phyloP scores from a whole-genome alignment of 1,140 invertebrate genomes.

The Zaprionus ghesquierei region DNA sequence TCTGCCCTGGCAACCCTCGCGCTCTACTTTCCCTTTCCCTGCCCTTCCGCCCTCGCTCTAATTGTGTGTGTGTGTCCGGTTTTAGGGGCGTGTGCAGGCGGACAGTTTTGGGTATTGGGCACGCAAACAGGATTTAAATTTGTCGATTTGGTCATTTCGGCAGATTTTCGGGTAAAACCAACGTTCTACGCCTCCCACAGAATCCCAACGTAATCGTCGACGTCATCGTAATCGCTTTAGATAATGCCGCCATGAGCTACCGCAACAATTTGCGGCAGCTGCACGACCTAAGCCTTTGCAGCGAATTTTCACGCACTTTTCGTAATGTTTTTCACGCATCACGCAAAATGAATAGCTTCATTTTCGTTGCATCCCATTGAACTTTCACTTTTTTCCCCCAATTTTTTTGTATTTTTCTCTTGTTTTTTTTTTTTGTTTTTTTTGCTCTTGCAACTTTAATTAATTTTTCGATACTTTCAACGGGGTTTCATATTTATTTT shows the following conservation, averaged over 20 bases:
- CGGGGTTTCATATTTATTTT: conserved; percentile 31
- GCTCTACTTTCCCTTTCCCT: not conserved
- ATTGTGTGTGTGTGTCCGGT: conserved; percentile 44
- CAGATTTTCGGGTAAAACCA: conserved; percentile 10
- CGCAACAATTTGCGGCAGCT: conserved; percentile 58
- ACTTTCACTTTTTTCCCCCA: conserved; percentile 62
- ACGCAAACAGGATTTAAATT: conserved; percentile 48
- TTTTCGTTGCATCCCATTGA: conserved; percentile 54
- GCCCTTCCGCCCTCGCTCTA: conserved; percentile 37
- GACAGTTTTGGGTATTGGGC: conserved; percentile 21
- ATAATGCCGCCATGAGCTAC: conserved; percentile 45
- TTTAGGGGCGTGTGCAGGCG: conserved; percentile 47
- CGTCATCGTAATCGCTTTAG: conserved; percentile 54
- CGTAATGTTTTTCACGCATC: conserved; percentile 48
- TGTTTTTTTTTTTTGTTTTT: not conserved
- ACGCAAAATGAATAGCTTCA: conserved; percentile 65
- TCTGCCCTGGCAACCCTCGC: conserved; percentile 23
- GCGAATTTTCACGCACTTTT: conserved; percentile 48
- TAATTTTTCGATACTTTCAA: conserved; percentile 60
- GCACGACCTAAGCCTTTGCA: conserved; percentile 28
- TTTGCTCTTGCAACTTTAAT: conserved; percentile 55
- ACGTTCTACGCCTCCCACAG: not conserved
- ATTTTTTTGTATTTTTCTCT: not conserved
- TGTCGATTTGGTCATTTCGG: conserved; percentile 29
- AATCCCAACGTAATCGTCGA: conserved; percentile 18